A percentile compares a stretch with the other conserved stretches of the same genome.
Conservation (phyloP, 2,888 invertebrate genomes). For the Candidula unifasciata region DNA sequence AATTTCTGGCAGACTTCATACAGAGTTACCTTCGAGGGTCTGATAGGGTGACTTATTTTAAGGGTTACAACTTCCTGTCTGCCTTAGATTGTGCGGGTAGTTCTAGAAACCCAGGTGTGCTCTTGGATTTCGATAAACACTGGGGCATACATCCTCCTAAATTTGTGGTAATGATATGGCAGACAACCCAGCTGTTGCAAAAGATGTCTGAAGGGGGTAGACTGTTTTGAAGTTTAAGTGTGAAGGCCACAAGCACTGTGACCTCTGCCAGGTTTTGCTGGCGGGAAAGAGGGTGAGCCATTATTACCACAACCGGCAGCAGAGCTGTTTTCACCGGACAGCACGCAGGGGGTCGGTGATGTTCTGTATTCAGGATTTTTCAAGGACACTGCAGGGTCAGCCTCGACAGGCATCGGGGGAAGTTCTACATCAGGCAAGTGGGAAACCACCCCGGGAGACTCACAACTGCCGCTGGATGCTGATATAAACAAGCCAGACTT, state of each 20-base stretch:
- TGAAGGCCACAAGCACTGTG: background rate
- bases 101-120: too few species aligned
- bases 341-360: background rate
- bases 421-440: slow-evolving; percentile 71
- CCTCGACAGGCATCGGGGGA: background rate
- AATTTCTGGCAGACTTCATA: too few species aligned
- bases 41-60: too few species aligned
- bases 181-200: background rate
- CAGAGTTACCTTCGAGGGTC: too few species aligned
- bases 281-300: background rate
- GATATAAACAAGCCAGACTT: slow-evolving; percentile 32
- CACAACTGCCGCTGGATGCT: slow-evolving; percentile 53
- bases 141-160: background rate
- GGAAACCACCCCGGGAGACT: slow-evolving; percentile 27
- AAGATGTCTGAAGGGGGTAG: background rate
- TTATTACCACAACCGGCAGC: background rate
- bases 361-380: background rate
- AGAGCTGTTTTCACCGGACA: background rate
- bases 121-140: background rate
- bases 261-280: background rate
- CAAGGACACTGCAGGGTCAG: background rate
- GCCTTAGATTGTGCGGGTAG: too few species aligned
- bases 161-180: background rate
- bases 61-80: too few species aligned
- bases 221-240: background rate